phyloP scores from a whole-genome alignment of 2,797 vertebrate genomes.

The Limnodromus scolopaceus region DNA sequence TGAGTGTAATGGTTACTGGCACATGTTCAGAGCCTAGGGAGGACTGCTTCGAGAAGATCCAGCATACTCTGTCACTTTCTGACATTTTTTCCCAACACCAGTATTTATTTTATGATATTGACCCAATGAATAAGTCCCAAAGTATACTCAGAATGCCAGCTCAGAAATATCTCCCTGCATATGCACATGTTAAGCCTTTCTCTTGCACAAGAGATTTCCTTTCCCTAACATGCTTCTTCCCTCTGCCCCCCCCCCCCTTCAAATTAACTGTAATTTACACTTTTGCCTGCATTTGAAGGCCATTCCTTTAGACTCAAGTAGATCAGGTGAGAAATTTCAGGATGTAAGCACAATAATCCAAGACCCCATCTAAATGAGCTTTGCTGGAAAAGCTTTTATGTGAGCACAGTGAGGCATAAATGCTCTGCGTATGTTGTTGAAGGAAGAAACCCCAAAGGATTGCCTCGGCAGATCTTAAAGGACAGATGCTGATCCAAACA shows the following conservation, averaged over 20 bases:
- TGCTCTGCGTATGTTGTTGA: neutral
- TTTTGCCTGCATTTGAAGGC: neutral
- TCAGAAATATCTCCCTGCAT: neutral
- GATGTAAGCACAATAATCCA: neutral
- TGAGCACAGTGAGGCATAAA: neutral
- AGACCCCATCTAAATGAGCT: neutral
- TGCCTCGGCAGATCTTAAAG: neutral
- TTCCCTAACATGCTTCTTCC: neutral
- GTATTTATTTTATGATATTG: slow-evolving; percentile 29
- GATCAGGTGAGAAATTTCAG: neutral
- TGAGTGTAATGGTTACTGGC: slow-evolving; percentile 26
- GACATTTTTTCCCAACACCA: neutral
- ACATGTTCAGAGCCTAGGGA: neutral
- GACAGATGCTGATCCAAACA: neutral
- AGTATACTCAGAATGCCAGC: neutral
- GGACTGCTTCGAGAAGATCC: neutral
- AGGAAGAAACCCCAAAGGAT: neutral
- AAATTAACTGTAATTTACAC: slow-evolving; percentile 1
- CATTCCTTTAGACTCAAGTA: neutral
- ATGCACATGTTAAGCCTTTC: neutral
- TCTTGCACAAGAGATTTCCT: neutral
- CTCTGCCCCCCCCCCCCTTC: neutral
- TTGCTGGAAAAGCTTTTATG: neutral
- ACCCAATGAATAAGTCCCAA: neutral
- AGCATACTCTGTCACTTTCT: neutral